Evolutionary conservation across 1,140 invertebrate genomes (phyloP).

Genomic region (Dreissena polymorpha): DNA sequence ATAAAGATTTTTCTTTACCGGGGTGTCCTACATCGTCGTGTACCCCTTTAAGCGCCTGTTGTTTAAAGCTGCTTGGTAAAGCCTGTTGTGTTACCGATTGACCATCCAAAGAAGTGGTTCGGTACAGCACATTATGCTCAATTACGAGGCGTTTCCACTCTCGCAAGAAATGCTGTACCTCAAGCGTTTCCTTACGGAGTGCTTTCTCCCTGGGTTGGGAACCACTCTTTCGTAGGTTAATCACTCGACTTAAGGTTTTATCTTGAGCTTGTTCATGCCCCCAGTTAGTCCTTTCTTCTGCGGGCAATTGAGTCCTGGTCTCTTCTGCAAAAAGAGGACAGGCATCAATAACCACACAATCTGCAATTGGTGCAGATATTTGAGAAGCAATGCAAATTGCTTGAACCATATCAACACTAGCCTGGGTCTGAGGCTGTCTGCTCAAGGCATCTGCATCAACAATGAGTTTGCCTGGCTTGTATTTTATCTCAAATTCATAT

Average conservation of each 20-base stretch:
- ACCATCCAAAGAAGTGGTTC: constrained; percentile 9
- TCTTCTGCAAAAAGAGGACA: constrained; percentile 4
- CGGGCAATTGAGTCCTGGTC: neutral
- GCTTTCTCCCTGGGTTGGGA: constrained; percentile 20
- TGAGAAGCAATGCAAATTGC: constrained; percentile 1
- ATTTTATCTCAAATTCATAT: constrained; percentile 1
- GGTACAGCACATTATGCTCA: constrained; percentile 1
- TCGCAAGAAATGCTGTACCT: neutral
- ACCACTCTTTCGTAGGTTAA: neutral
- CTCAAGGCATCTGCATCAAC: constrained; percentile 18
- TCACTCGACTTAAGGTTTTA: neutral
- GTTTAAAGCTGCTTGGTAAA: constrained; percentile 3
- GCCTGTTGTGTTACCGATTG: constrained; percentile 4
- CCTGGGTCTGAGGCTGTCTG: neutral
- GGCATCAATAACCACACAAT: neutral
- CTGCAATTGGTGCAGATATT: neutral
- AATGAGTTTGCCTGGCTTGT: constrained; percentile 16
- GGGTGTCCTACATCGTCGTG: constrained; percentile 40
- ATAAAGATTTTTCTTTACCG: constrained; percentile 29
- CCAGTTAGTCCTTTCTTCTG: neutral
- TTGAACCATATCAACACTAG: neutral
- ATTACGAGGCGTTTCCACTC: neutral
- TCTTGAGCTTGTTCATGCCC: constrained; percentile 4
- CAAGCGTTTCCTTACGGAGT: neutral
- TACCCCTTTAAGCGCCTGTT: neutral